Evolutionary conservation across 2,113 vertebrate species (phyloP), one percentile per base, ranked within the genome.

Genomic region (Penelope pileata): DNA sequence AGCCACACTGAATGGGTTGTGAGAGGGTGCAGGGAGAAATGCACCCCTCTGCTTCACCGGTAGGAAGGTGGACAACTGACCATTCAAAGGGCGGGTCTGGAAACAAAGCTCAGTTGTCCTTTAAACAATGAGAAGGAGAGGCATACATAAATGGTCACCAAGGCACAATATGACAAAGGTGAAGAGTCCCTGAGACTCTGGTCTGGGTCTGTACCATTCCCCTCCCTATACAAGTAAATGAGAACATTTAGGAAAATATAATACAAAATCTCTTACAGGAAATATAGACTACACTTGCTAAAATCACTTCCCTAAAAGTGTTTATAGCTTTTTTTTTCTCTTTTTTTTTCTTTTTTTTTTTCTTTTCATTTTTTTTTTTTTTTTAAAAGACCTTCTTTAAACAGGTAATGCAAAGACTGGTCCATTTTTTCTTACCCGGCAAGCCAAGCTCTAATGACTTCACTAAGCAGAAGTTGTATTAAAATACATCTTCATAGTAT

Each of bases 191-290:
- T 98, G 98, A 98, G 98, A 98, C 95, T 95, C 97, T 94, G 94
- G 95, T 97, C 95, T 97, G 97, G 98, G 97, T 97, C 82, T 82
- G 97, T 97, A 96, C 97, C 97, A 97, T 97, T 95, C 97, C 98
- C 97, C 97, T 97, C 96, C 97, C 97, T 97, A 96, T 96, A 98
- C 97, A 98, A 98, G 98, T 98, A 98, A 97, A 97, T 98, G 97
- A 98, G 95, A 98, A 98, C 97, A 98, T 98, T 99, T 99, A 99
- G 98, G 99, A 99, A 99, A 99, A 99, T 99, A 99, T 98, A 99
- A 98, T 99, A 99, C 98, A 99, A 99, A 99, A 98, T 99, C 98
- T 99, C 97, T 97, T 98, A 99, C 98, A 98, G 98, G 98, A 99
- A 99, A 98, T 98, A 98, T 98, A 99, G 98, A 98, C 97, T 98